Base-by-base conservation (phyloP, 2,797 vertebrate genomes). In the Eremophila alpestris region DNA sequence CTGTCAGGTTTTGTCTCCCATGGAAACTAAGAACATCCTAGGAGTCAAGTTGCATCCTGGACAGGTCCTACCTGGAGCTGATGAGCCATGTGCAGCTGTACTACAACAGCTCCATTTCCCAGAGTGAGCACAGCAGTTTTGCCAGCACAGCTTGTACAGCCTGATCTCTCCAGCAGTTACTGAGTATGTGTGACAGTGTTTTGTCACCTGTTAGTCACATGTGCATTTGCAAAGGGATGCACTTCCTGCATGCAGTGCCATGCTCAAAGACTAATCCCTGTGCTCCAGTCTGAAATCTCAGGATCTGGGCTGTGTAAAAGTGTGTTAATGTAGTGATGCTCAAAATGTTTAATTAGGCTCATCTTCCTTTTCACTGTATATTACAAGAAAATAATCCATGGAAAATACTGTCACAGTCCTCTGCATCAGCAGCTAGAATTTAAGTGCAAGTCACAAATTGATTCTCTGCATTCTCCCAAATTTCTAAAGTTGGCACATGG, bases 241-340 rank as follows among this genome's bases (percentile, higher is more conserved):
- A 38, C 38, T 22, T 58, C 38, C 29, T 36, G 27, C 1, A 0
- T 40, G 45, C 30, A 48, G 45, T 0, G 0, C 32, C 3, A 1
- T 5, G 41, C 38, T 69, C 21, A 15, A n/a, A 65, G 40, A 41
- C 45, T 6, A 23, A 49, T 68, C 32, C 18, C 34, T 64, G 11
- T 10, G 5, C 51, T 64, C 29, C 16, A 34, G 23, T 46, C 55
- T 54, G 54, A 67, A 91, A 54, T 38, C 41, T 63, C 64, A 16
- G 8, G 51, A 70, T 76, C 60, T 34, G 32, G 6, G 16, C n/a
- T 48, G 29, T 63, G 32, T 56, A 24, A 23, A 92, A 68, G 5
- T 9, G 2, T 2, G 1, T 83, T 78, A 40, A 34, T 24, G 11
- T 0, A 30, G 12, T 1, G 2, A 60, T 38, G 32, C 51, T 87